phyloP scores from a whole-genome alignment of 2,797 vertebrate species.

The Esox lucius region DNA sequence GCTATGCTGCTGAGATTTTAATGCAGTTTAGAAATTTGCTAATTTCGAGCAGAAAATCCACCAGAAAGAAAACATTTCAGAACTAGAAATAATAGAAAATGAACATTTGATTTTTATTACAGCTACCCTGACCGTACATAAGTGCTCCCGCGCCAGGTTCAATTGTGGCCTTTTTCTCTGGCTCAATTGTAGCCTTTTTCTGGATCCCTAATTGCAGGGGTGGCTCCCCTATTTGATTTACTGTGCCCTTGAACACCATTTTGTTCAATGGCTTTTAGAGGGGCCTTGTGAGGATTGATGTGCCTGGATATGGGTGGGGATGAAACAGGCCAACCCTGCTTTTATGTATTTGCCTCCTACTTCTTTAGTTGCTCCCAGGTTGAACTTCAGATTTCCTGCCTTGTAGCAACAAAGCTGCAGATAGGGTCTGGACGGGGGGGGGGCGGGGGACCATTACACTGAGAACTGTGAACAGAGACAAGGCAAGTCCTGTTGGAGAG shows the following conservation, averaged over 20 bases:
- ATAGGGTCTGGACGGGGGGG: neutral
- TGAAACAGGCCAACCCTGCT: constrained; percentile 2
- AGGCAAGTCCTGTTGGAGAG: neutral
- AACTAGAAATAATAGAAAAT: too few species aligned
- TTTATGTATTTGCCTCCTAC: constrained; percentile 12
- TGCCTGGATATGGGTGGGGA: constrained; percentile 12
- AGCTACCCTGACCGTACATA: too few species aligned
- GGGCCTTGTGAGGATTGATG: constrained; percentile 6
- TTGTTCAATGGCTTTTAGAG: constrained; percentile 14
- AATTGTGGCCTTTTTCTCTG: neutral
- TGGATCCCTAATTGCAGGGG: constrained; percentile 19
- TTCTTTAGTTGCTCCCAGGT: constrained; percentile 6
- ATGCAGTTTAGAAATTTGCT: too few species aligned
- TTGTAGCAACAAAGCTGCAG: constrained; percentile 8
- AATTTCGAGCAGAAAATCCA: too few species aligned
- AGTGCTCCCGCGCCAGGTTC: neutral
- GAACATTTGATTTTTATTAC: too few species aligned
- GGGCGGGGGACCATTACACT: neutral
- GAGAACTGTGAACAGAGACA: neutral
- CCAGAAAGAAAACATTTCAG: too few species aligned
- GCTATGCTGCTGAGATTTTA: too few species aligned
- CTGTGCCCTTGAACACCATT: constrained; percentile 9
- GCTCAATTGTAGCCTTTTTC: neutral
- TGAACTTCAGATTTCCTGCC: constrained; percentile 6
- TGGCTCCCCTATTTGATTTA: constrained; percentile 16